phyloP scores from a whole-genome alignment of 2,113 vertebrate genomes.

The Lamprologus sp. region DNA sequence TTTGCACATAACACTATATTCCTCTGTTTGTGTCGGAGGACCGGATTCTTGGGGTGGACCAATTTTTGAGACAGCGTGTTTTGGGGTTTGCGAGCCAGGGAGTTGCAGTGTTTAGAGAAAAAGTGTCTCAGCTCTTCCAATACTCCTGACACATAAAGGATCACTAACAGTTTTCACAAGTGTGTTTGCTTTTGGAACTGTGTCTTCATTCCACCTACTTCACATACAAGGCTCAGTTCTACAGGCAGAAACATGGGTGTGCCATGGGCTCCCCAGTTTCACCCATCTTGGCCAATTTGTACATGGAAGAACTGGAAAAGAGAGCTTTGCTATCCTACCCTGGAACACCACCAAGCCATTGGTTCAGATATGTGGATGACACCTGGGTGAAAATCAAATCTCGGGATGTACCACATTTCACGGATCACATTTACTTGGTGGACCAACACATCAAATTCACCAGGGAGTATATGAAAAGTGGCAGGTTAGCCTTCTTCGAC shows the following conservation, averaged over 20 bases:
- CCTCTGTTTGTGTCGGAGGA: not conserved
- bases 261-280: not conserved
- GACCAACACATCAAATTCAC: not conserved
- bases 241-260: not conserved
- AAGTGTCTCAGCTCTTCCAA: not conserved
- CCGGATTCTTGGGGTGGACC: not conserved
- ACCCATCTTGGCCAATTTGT: not conserved
- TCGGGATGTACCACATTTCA: not conserved
- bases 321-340: not conserved
- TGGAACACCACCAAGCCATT: not conserved
- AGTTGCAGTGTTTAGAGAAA: not conserved
- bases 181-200: not conserved
- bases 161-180: not conserved
- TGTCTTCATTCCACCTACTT: not conserved
- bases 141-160: not conserved
- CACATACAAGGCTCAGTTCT: not conserved
- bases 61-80: not conserved
- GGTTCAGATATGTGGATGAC: not conserved
- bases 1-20: not conserved
- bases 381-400: not conserved
- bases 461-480: not conserved
- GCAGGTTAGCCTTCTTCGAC: not conserved
- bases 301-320: not conserved
- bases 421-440: rapidly evolving
- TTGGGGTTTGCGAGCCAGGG: not conserved